Evolutionary conservation across 2,888 invertebrate genomes (phyloP).

Genomic region (Drosophila incognita): DNA sequence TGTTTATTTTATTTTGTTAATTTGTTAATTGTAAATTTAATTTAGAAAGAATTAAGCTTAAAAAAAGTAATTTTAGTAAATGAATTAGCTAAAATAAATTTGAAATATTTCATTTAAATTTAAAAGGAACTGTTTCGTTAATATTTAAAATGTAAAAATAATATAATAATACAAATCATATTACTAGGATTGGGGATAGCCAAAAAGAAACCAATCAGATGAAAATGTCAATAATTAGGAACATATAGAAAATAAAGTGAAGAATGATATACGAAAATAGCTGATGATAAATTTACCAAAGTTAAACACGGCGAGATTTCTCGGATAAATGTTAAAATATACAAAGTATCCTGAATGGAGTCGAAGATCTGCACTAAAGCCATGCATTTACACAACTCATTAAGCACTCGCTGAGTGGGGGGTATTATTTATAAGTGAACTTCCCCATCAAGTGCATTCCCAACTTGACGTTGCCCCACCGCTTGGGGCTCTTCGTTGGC

Average conservation of each 20-base stretch:
- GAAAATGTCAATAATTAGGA: not conserved
- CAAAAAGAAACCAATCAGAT: not conserved
- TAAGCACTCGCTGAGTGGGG: slow-evolving; percentile 5
- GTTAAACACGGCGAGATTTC: not conserved
- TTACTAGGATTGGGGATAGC: not conserved
- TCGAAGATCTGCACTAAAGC: not conserved
- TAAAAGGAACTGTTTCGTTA: not conserved
- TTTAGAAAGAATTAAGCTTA: not conserved
- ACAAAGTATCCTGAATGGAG: not conserved
- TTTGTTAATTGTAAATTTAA: not conserved
- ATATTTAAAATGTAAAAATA: not conserved
- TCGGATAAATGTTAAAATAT: not conserved
- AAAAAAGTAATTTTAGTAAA: not conserved
- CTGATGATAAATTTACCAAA: not conserved
- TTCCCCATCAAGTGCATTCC: slow-evolving; percentile 53
- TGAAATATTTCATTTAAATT: not conserved
- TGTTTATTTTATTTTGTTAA: no score
- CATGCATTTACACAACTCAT: slow-evolving; percentile 26
- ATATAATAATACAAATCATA: not conserved
- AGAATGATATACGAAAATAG: not conserved
- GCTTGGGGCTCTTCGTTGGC: not conserved
- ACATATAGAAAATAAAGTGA: not conserved
- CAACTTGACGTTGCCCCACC: not conserved
- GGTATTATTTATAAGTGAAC: slow-evolving; percentile 38
- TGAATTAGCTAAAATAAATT: not conserved